A percentile compares a stretch with the other conserved stretches of the same genome.
phyloP scores from a whole-genome alignment of 92 coral and sea anemone species.

The Epizoanthus stellaris region DNA sequence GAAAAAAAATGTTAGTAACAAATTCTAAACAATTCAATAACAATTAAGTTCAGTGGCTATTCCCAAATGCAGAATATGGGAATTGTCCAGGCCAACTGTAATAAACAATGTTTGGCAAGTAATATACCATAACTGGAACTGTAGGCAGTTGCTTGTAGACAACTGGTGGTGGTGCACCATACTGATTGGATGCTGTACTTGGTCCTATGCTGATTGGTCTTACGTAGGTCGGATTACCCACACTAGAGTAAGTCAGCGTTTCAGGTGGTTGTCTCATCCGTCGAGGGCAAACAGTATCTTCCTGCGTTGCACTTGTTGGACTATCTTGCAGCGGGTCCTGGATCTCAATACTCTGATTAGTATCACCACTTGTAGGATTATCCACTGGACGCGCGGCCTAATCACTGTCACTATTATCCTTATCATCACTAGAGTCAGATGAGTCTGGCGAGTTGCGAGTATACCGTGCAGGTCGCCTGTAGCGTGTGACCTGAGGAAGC shows the following conservation, averaged over 20 bases:
- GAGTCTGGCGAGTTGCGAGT: neutral
- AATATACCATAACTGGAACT: conserved; percentile 22
- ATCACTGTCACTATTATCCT: conserved; percentile 20
- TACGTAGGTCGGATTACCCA: conserved; percentile 21
- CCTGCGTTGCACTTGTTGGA: neutral
- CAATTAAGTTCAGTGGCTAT: too few relatives aligned
- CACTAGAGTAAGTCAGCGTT: conserved; percentile 14
- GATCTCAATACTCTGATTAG: neutral
- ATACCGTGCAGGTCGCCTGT: conserved; percentile 24
- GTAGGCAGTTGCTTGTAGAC: neutral
- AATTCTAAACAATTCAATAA: neutral
- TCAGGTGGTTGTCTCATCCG: conserved; percentile 35
- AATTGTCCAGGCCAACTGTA: neutral
- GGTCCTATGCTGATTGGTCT: conserved; percentile 12
- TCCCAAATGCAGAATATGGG: too few relatives aligned
- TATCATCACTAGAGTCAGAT: conserved; percentile 5
- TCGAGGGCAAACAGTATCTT: conserved; percentile 1
- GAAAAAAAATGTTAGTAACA: neutral
- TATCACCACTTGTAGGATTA: neutral
- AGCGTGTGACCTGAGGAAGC: conserved; percentile 11
- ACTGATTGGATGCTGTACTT: conserved; percentile 5
- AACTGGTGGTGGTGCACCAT: neutral
- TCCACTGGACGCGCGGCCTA: neutral
- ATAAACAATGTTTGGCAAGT: conserved; percentile 13
- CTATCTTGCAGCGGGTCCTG: neutral